Percentiles rank a stretch among this genome's conserved stretches.
These are phyloP conservation scores for Tachuris rubrigastra DNA, from an alignment of 2,113 vertebrate genomes.

Conservation along the genomic window DNA sequence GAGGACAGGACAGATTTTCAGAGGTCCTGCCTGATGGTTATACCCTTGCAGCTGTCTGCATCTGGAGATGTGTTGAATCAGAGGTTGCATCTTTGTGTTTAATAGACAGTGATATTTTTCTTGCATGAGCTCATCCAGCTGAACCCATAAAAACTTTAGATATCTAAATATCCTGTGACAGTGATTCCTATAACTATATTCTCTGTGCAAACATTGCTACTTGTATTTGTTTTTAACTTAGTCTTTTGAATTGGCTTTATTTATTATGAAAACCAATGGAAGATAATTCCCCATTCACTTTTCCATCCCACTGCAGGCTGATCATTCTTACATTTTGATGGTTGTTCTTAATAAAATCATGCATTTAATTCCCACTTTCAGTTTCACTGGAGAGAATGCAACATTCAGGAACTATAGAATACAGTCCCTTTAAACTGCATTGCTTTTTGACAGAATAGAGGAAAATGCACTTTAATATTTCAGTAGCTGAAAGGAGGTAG, in stretches of 20 bases:
- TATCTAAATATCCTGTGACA: neutral
- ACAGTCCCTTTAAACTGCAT: neutral
- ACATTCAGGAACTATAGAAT: neutral
- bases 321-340: neutral
- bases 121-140: neutral
- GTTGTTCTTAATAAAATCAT: neutral
- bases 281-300: neutral
- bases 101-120: neutral
- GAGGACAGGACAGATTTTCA: neutral
- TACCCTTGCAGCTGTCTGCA: neutral
- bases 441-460: slow-evolving; percentile 5
- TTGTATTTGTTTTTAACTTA: neutral
- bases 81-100: neutral
- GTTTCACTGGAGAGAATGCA: neutral
- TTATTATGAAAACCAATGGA: neutral
- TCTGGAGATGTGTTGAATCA: neutral
- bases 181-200: neutral
- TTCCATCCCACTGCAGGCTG: neutral
- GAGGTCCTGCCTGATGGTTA: neutral
- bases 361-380: neutral
- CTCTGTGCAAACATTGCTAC: neutral
- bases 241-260: neutral
- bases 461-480: slow-evolving; percentile 36
- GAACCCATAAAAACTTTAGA: neutral
- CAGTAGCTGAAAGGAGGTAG: neutral